Evolutionary conservation across 92 coral and sea anemone species (phyloP).

Genomic region (Diadumene lineata): DNA sequence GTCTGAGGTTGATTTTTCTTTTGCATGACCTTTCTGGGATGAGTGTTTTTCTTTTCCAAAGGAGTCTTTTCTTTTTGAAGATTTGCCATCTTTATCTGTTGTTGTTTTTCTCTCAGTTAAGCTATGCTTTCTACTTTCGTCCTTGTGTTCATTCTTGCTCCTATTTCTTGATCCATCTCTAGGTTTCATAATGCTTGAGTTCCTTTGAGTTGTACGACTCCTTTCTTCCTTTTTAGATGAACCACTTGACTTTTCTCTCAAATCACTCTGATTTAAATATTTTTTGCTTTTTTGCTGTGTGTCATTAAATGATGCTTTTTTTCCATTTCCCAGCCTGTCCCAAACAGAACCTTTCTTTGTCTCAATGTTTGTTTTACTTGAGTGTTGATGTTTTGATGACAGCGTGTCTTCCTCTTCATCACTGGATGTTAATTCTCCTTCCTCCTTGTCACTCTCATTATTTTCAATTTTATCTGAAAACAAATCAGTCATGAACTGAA

Average conservation of each 20-base stretch:
- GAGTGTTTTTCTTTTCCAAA: neutral
- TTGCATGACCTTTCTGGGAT: neutral
- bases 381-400: slow-evolving; percentile 5
- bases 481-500: neutral
- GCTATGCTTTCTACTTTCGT: no score
- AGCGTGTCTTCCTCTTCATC: slow-evolving; percentile 43
- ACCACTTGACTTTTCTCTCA: neutral
- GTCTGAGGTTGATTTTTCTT: neutral
- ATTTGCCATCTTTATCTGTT: neutral
- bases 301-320: neutral
- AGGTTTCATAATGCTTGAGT: neutral
- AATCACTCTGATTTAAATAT: neutral
- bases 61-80: neutral
- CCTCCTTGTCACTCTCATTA: slow-evolving; percentile 61
- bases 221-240: slow-evolving; percentile 1
- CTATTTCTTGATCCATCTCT: neutral
- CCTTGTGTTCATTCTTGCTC: neutral
- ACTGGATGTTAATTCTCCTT: slow-evolving; percentile 76
- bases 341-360: slow-evolving; percentile 26
- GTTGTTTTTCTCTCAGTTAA: neutral
- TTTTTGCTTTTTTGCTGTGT: neutral
- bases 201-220: neutral
- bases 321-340: slow-evolving; percentile 22
- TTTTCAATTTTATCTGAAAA: slow-evolving; percentile 9
- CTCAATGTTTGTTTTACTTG: neutral